These are phyloP conservation scores for Girardinichthys multiradiatus DNA, from an alignment of 2,113 vertebrate genomes.

Conservation along the genomic window DNA sequence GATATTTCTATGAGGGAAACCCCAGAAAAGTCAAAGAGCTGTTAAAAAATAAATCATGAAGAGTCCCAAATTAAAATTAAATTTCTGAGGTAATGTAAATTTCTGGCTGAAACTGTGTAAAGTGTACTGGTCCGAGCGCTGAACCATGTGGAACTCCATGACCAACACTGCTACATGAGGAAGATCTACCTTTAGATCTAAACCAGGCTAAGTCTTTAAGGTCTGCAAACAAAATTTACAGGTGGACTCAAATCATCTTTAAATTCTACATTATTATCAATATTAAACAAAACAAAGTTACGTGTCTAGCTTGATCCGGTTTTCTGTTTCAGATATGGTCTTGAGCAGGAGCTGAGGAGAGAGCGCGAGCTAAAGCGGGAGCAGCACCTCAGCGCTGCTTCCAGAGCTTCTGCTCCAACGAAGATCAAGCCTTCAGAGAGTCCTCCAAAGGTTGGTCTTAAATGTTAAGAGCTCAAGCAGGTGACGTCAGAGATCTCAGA, in stretches of 20 bases:
- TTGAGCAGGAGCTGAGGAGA: constrained; percentile 86
- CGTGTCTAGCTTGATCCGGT: neutral
- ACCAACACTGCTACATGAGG: too few relatives aligned
- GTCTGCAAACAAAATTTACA: neutral
- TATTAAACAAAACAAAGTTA: neutral
- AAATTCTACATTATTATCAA: neutral
- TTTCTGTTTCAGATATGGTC: constrained; percentile 74
- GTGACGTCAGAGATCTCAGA: rapidly evolving
- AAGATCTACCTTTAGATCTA: too few relatives aligned
- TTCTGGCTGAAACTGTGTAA: neutral
- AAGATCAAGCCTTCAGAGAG: constrained; percentile 14
- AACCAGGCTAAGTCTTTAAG: neutral
- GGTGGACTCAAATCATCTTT: neutral
- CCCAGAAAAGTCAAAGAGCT: too few relatives aligned
- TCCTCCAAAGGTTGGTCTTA: constrained; percentile 21
- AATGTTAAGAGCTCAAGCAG: neutral
- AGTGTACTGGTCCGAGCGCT: neutral
- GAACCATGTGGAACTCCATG: too few relatives aligned
- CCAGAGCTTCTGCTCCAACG: constrained; percentile 58
- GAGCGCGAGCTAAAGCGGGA: constrained; percentile 80
- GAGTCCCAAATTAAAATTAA: neutral
- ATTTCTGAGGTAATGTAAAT: too few relatives aligned
- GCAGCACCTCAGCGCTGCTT: constrained; percentile 30
- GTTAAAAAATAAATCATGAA: neutral
- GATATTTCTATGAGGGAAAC: too few relatives aligned